phyloP scores from a whole-genome alignment of 2,113 vertebrate genomes.

The Ahaetulla prasina region DNA sequence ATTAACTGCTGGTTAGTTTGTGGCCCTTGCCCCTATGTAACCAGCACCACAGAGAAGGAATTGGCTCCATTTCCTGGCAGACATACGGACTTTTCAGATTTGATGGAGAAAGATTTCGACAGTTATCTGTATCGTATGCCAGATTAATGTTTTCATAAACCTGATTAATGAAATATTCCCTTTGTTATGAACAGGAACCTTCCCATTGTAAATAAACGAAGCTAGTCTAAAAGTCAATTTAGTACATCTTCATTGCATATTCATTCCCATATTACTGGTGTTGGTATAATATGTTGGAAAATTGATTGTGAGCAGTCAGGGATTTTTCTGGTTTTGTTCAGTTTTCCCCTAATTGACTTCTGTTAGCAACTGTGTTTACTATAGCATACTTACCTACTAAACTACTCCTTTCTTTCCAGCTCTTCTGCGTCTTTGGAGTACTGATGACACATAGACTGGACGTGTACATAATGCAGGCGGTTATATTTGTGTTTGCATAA shows the following conservation, averaged over 20 bases:
- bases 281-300: background rate
- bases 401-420: background rate
- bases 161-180: background rate
- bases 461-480: background rate
- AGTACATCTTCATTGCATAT: background rate
- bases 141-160: background rate
- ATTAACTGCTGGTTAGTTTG: background rate
- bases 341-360: background rate
- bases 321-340: background rate
- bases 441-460: background rate
- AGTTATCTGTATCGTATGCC: background rate
- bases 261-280: background rate
- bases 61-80: background rate
- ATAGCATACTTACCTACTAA: background rate
- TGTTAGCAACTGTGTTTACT: background rate
- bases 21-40: background rate
- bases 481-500: background rate
- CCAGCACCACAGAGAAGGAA: background rate
- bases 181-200: background rate
- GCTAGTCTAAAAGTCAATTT: background rate
- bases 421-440: background rate
- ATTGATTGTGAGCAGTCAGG: background rate
- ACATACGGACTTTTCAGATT: background rate
- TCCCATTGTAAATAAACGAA: background rate
- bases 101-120: background rate